phyloP scores from a whole-genome alignment of 2,888 invertebrate species.

The Dicroscelio sp. region DNA sequence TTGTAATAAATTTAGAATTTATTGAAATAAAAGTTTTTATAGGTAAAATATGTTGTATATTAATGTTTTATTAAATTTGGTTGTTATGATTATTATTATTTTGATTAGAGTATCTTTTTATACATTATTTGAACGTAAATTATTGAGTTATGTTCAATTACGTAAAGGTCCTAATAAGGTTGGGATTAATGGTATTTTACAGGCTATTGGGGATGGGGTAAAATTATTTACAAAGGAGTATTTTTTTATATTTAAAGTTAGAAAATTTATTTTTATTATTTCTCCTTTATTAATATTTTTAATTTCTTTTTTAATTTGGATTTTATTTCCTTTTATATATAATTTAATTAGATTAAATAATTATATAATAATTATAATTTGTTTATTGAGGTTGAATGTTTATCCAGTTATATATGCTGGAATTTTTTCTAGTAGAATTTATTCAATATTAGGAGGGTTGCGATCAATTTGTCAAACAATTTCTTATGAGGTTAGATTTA shows the following conservation, averaged over 20 bases:
- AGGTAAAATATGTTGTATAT: slow-evolving; percentile 70
- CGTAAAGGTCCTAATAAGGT: slow-evolving; percentile 95
- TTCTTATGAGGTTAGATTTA: slow-evolving; percentile 95
- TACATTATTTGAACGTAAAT: slow-evolving; percentile 94
- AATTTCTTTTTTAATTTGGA: slow-evolving; percentile 92
- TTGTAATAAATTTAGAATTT: slow-evolving; percentile 74
- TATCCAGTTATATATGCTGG: slow-evolving; percentile 94
- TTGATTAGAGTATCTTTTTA: slow-evolving; percentile 94
- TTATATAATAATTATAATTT: slow-evolving; percentile 93
- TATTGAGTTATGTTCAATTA: slow-evolving; percentile 94
- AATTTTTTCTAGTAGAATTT: slow-evolving; percentile 95
- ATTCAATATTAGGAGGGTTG: slow-evolving; percentile 94
- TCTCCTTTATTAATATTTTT: slow-evolving; percentile 71
- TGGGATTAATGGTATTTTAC: slow-evolving; percentile 93
- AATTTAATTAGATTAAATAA: slow-evolving; percentile 92
- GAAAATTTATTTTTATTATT: slow-evolving; percentile 92
- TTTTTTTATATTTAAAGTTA: slow-evolving; percentile 92
- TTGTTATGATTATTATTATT: slow-evolving; percentile 91
- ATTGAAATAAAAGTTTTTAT: slow-evolving; percentile 37
- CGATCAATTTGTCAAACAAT: slow-evolving; percentile 95
- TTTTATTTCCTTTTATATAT: slow-evolving; percentile 92
- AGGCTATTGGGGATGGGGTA: slow-evolving; percentile 95
- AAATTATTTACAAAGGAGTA: slow-evolving; percentile 95
- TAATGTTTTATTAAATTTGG: slow-evolving; percentile 86
- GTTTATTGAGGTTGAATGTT: slow-evolving; percentile 93